A percentile compares a stretch with the other conserved stretches of the same genome.
These are phyloP conservation scores for Eupeodes corollae DNA, from an alignment of 1,140 invertebrate species.

Conservation along the genomic window DNA sequence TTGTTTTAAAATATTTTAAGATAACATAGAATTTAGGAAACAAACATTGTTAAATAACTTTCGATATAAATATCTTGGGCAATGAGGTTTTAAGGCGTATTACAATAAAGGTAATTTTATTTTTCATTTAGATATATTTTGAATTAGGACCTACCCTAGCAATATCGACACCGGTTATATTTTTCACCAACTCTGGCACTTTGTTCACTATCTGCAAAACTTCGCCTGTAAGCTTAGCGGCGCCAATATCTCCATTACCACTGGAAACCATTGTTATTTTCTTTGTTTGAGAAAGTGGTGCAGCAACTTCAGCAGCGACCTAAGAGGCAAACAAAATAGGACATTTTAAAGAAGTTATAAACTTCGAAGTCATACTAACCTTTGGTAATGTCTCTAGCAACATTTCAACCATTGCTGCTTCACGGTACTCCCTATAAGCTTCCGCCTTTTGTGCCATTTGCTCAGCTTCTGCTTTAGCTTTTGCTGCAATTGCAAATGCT, in stretches of 20 bases:
- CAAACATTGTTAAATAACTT: neutral
- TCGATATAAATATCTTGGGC: neutral
- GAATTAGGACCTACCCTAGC: conserved; percentile 54
- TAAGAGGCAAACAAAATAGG: conserved; percentile 34
- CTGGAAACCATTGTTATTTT: conserved; percentile 92
- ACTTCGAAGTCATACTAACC: conserved; percentile 42
- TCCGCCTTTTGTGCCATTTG: conserved; percentile 95
- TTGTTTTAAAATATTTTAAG: no score
- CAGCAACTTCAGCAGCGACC: conserved; percentile 91
- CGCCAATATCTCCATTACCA: conserved; percentile 83
- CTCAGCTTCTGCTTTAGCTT: conserved; percentile 89
- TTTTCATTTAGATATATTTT: conserved; percentile 31
- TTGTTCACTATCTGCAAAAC: conserved; percentile 83
- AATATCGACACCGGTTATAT: conserved; percentile 85
- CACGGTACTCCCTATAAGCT: conserved; percentile 91
- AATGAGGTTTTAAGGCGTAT: neutral
- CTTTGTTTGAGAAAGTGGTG: conserved; percentile 82
- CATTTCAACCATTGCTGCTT: conserved; percentile 96
- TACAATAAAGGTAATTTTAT: neutral
- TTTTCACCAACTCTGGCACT: conserved; percentile 81
- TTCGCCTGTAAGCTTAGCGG: conserved; percentile 86
- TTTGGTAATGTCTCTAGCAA: conserved; percentile 90
- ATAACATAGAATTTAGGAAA: no score
- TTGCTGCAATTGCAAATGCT: conserved; percentile 85
- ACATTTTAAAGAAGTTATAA: neutral